Evolutionary conservation across 2,797 vertebrate genomes (phyloP).

Genomic region (Pogoniulus pusillus): DNA sequence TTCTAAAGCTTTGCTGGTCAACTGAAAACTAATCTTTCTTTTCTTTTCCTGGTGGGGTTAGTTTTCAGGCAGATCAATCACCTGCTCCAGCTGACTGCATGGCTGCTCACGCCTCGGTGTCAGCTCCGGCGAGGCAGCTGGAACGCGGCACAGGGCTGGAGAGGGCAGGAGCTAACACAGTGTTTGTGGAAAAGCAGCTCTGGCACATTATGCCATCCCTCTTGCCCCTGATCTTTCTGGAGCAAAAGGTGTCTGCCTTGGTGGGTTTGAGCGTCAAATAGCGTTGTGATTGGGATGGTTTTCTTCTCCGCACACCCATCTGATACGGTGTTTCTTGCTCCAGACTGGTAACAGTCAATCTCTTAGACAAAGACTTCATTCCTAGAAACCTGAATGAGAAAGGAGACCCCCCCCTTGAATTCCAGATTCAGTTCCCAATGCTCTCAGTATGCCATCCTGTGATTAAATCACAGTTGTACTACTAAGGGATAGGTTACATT

Average conservation of each 20-base stretch:
- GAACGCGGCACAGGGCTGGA: rapidly evolving
- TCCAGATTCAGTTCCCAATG: not conserved
- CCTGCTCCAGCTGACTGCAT: not conserved
- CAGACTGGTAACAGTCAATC: not conserved
- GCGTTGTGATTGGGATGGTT: not conserved
- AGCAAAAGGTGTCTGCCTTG: not conserved
- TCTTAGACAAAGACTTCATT: not conserved
- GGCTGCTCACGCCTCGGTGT: not conserved
- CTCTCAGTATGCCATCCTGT: not conserved
- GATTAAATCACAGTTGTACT: not conserved
- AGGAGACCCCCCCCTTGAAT: not conserved
- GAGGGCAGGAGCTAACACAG: not conserved
- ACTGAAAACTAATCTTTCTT: constrained; percentile 9
- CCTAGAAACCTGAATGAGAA: not conserved
- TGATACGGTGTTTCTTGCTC: not conserved
- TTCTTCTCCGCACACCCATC: not conserved
- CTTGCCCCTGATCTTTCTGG: not conserved
- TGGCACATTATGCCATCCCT: rapidly evolving
- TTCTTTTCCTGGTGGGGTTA: not conserved
- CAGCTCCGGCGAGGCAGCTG: not conserved
- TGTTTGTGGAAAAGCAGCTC: not conserved
- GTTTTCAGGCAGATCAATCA: constrained; percentile 24
- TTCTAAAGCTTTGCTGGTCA: not conserved
- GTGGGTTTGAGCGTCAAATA: not conserved
- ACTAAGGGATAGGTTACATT: not conserved